phyloP scores from a whole-genome alignment of 2,888 invertebrate species.

The Ferdinandea cuprea region DNA sequence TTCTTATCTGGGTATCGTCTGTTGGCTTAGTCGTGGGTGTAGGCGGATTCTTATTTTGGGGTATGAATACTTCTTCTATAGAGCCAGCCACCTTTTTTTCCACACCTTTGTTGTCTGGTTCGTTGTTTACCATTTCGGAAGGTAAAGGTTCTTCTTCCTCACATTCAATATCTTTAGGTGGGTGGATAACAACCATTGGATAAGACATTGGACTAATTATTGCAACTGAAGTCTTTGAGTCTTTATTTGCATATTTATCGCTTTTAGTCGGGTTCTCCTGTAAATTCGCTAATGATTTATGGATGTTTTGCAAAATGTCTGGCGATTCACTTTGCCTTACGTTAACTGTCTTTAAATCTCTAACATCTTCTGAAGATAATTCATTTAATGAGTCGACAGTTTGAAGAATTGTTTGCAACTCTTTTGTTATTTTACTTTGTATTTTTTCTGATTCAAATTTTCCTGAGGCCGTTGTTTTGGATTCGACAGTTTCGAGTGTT shows the following conservation, averaged over 20 bases:
- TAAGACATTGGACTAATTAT: constrained; percentile 33
- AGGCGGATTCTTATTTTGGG: background rate
- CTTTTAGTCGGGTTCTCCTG: background rate
- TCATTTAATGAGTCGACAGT: too few relatives aligned
- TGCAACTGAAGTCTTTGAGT: constrained; percentile 8
- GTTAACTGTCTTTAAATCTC: too few relatives aligned
- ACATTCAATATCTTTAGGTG: background rate
- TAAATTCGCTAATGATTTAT: too few relatives aligned
- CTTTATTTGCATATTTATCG: background rate
- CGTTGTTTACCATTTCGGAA: background rate
- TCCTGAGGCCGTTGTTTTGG: too few relatives aligned
- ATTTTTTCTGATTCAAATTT: too few relatives aligned
- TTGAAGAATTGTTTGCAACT: too few relatives aligned
- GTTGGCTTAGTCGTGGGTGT: background rate
- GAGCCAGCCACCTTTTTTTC: background rate
- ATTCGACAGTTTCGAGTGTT: too few relatives aligned
- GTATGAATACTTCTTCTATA: background rate
- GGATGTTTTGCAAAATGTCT: too few relatives aligned
- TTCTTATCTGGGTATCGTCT: too few relatives aligned
- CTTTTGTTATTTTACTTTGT: too few relatives aligned
- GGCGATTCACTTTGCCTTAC: too few relatives aligned
- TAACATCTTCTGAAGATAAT: too few relatives aligned
- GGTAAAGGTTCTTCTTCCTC: background rate
- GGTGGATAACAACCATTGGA: constrained; percentile 15
- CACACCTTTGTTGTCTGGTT: background rate